A percentile compares a stretch with the other conserved stretches of the same genome.
Conservation (phyloP, 2,888 invertebrate genomes). For the Yponomeuta malinellus region DNA sequence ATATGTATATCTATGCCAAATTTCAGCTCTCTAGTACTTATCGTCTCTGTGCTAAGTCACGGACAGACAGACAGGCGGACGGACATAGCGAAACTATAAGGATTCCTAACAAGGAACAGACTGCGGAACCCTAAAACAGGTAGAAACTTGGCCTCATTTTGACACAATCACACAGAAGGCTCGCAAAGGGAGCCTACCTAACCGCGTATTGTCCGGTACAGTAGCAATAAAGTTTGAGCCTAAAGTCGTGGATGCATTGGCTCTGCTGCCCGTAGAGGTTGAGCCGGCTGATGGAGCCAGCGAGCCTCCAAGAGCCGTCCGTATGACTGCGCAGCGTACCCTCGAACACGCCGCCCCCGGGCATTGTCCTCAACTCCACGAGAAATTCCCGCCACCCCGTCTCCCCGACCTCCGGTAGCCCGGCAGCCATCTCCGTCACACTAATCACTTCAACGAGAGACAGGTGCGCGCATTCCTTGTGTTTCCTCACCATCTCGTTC, state of each 20-base stretch:
- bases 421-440: constrained; percentile 77
- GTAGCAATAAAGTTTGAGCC: constrained; percentile 86
- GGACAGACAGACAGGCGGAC: too few relatives aligned
- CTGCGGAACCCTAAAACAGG: too few relatives aligned
- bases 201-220: constrained; percentile 52
- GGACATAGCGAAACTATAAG: too few relatives aligned
- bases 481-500: constrained; percentile 77
- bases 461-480: constrained; percentile 80
- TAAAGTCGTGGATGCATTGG: constrained; percentile 83
- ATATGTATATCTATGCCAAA: too few relatives aligned
- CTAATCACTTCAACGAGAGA: constrained; percentile 77
- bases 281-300: constrained; percentile 85
- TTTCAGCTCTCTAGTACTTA: too few relatives aligned
- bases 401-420: constrained; percentile 35
- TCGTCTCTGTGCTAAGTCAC: too few relatives aligned
- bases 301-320: constrained; percentile 60
- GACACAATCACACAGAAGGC: too few relatives aligned
- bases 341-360: constrained; percentile 86
- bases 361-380: constrained; percentile 77
- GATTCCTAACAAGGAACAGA: too few relatives aligned
- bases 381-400: constrained; percentile 76
- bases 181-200: background rate
- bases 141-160: too few relatives aligned
- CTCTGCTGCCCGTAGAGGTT: constrained; percentile 89
- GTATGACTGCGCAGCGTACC: constrained; percentile 76